Evolutionary conservation across 2,888 invertebrate genomes (phyloP).

Genomic region (Drosophila antonietae): DNA sequence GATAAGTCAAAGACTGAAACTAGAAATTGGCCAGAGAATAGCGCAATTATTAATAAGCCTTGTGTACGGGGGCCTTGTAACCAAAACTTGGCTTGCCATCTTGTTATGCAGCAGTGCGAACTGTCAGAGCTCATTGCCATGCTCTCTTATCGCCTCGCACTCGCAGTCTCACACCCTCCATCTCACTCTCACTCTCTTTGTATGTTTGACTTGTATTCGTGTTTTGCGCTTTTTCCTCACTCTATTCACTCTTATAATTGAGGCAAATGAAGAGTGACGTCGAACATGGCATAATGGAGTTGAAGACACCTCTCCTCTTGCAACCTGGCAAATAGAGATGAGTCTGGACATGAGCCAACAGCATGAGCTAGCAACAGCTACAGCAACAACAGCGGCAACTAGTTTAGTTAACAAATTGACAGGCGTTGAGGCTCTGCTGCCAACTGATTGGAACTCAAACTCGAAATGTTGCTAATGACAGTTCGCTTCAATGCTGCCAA

Average conservation of each 20-base stretch:
- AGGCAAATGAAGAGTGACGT: constrained; percentile 82
- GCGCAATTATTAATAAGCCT: constrained; percentile 72
- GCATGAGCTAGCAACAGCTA: background rate
- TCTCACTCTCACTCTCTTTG: background rate
- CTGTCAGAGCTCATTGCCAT: background rate
- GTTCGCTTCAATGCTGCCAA: background rate
- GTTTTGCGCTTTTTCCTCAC: constrained; percentile 8
- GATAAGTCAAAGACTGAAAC: constrained; percentile 56
- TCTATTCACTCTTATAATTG: constrained; percentile 67
- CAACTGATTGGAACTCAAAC: constrained; percentile 49
- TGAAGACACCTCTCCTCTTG: constrained; percentile 63
- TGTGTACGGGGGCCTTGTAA: constrained; percentile 18
- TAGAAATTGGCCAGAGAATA: constrained; percentile 43
- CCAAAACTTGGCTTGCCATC: constrained; percentile 26
- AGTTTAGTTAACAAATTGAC: constrained; percentile 25
- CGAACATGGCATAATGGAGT: constrained; percentile 81
- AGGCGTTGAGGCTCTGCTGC: constrained; percentile 23
- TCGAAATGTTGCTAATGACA: constrained; percentile 10
- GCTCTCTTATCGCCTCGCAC: background rate
- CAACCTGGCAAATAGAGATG: constrained; percentile 32
- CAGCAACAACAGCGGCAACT: background rate
- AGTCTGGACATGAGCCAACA: constrained; percentile 8
- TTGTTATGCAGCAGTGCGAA: constrained; percentile 31
- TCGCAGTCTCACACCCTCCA: too few species aligned
- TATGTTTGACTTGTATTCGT: constrained; percentile 8